Evolutionary conservation across 2,113 vertebrate species (phyloP).

Genomic region (Sminthopsis crassicaudata): DNA sequence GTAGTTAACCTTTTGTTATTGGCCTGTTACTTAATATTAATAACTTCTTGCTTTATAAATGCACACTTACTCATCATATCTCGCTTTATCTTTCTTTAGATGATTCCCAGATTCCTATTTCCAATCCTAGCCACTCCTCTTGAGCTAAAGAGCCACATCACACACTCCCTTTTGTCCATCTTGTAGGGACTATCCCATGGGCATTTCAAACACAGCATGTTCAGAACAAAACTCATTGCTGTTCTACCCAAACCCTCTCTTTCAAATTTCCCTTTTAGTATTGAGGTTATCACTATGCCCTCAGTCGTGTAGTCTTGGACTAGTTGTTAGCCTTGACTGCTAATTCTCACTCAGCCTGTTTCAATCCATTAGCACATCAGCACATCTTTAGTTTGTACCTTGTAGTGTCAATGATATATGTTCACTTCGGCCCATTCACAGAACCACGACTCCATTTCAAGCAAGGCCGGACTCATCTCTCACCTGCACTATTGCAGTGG

Average conservation of each 20-base stretch:
- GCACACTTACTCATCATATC: background rate
- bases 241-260: background rate
- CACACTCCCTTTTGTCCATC: background rate
- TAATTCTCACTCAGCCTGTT: background rate
- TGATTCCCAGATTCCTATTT: background rate
- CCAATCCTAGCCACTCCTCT: background rate
- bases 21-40: constrained; percentile 27
- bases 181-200: background rate
- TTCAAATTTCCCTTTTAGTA: background rate
- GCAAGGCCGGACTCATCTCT: background rate
- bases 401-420: background rate
- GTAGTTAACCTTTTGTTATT: constrained; percentile 23
- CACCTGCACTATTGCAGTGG: background rate
- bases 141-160: background rate
- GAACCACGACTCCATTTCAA: background rate
- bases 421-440: background rate
- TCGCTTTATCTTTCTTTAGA: background rate
- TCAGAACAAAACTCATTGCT: background rate
- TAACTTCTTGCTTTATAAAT: background rate
- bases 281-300: background rate
- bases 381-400: background rate
- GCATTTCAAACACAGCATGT: background rate
- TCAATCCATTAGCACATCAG: background rate
- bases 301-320: background rate
- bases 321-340: background rate